Evolutionary conservation across 2,888 invertebrate genomes (phyloP), one percentile per base, ranked within the genome.

Genomic region (Chaetogeoica ovagalla): DNA sequence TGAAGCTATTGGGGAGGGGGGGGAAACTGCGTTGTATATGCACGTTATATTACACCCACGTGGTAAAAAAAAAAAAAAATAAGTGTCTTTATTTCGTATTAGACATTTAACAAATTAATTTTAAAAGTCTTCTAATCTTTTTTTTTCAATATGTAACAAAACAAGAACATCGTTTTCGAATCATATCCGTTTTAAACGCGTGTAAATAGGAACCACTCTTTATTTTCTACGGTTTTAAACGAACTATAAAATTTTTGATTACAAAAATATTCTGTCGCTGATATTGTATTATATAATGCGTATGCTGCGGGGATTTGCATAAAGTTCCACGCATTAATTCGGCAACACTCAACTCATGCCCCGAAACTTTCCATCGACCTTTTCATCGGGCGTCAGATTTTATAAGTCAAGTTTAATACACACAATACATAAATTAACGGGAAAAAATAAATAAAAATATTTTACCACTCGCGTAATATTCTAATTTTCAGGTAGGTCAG

Each of bases 181-280:
- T 43, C 6, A 43, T 43, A 43, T 43, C 43, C 7, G 43, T 13
- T 4, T 19, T 5, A 7, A 19, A 17, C 7, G 57, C 7, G 57
- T 57, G 19, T 57, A 19, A 57, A n/a, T 19, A 7, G 5, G 57
- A 19, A 8, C 17, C 15, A 7, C n/a, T 57, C 19, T 55, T 48
- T 55, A 7, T 21, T 60, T 60, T 60, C 23, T 21, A 11, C 8
- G 21, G 8, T 60, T 60, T 21, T 9, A 60, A 60, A 60, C 8
- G n/a, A 60, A 60, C 60, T 23, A 60, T 60, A 19, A 68, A 8
- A 68, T 68, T 39, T 66, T 68, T 52, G 30, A 68, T 52, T 48
- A 48, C 23, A 52, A 68, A 52, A 68, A 30, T 52, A 19, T 30
- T 52, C 8, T 37, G 30, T 69, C 30, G 30, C 19, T 9, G 15